Conservation (phyloP, 2,797 vertebrate genomes). For the Myotis myotis region DNA sequence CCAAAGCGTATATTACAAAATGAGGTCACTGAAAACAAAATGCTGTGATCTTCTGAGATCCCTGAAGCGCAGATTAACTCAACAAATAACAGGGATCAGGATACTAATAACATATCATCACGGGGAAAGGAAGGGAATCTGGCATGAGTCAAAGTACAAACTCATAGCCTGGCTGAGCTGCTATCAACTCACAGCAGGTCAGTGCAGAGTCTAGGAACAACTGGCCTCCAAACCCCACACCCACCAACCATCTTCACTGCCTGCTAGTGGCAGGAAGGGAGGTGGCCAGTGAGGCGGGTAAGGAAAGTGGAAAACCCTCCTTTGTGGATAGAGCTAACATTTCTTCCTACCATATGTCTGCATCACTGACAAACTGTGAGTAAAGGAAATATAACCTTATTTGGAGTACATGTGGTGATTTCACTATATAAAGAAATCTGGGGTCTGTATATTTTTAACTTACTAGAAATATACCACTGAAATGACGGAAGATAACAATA, state of each 20-base stretch:
- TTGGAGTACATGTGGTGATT: not conserved
- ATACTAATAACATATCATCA: constrained; percentile 66
- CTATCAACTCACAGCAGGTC: not conserved
- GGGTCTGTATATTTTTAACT: not conserved
- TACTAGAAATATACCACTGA: not conserved
- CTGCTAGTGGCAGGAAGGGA: not conserved
- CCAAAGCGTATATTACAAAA: constrained; percentile 29
- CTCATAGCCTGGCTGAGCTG: not conserved
- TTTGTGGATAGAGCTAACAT: not conserved
- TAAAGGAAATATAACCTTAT: not conserved
- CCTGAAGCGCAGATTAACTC: constrained; percentile 60
- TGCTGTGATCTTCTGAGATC: constrained; percentile 58
- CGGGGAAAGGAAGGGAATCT: constrained; percentile 44
- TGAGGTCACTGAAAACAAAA: constrained; percentile 66
- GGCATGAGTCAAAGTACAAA: constrained; percentile 38
- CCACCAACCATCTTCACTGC: not conserved
- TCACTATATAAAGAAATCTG: not conserved
- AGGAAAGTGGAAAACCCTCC: not conserved
- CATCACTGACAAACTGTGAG: not conserved
- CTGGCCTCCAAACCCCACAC: not conserved
- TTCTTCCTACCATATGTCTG: not conserved
- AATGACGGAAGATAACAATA: not conserved
- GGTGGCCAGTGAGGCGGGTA: fast-evolving
- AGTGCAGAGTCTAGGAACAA: not conserved
- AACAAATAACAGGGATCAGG: constrained; percentile 71